Base-by-base conservation (phyloP, 2,888 invertebrate species). In the Elegia similella region DNA sequence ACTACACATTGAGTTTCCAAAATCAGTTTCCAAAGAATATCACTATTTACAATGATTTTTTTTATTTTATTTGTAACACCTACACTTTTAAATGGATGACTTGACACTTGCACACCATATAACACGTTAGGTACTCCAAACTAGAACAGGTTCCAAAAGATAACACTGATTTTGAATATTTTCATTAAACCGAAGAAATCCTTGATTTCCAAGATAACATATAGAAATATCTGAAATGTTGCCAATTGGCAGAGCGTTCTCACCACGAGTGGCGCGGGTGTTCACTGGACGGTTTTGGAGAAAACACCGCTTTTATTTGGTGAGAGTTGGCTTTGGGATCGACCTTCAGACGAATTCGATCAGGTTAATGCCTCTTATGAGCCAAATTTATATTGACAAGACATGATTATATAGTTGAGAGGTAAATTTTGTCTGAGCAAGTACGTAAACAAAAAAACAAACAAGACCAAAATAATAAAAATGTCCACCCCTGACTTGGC, bases 201-300 rank as follows among this genome's bases (percentile, higher is more conserved):
- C 34, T 50, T 50, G 50, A 32, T 34, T 50, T 12, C 34, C 30
- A 47, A 3, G 16, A 23, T 46, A 46, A 23, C 23, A 23, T 5
- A 23, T 23, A 5, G 23, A n/a, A 38, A 46, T 46, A 50, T 16
- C 8, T 34, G 53, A 43, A 43, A 42, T 44, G 30, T 59, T 64
- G 67, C 67, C 70, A 70, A 55, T 47, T 70, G 67, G 66, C 69
- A 62, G 32, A 23, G 13, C 59, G 62, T 46, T 53, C 53, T 44
- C 42, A 6, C 53, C 47, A 44, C 16, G 34, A 42, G 32, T 42
- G 16, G 30, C 16, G 59, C 16, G 38, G 44, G 3, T 38, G 7
- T 23, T 7, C 29, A 69, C 71, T 71, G 68, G 65, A 64, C 65
- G 57, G 58, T 67, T 69, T 68, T 72, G 70, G 71, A 66, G 67